Evolutionary conservation across 2,888 invertebrate genomes (phyloP).

Genomic region (Xestia ashworthii): DNA sequence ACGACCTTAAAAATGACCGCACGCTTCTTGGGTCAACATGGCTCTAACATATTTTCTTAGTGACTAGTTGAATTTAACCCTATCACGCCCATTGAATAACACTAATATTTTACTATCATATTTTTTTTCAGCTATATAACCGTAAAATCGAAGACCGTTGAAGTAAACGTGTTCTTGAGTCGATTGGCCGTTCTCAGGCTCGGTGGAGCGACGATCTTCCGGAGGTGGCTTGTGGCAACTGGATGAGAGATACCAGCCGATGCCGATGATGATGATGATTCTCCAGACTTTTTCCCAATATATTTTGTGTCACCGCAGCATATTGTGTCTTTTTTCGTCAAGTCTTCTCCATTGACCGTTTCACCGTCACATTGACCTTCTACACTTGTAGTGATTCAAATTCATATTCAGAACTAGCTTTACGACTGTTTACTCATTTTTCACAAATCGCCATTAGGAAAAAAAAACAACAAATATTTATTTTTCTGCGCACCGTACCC

Average conservation of each 20-base stretch:
- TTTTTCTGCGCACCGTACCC: not conserved
- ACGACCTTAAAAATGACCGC: conserved; percentile 1
- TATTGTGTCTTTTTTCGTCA: not conserved
- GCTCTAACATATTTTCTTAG: not conserved
- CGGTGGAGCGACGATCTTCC: too few species aligned
- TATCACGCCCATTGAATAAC: too few species aligned
- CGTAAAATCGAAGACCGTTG: too few species aligned
- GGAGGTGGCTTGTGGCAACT: too few species aligned
- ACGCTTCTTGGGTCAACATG: not conserved
- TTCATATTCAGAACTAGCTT: not conserved
- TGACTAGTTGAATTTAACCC: not conserved
- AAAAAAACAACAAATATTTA: not conserved
- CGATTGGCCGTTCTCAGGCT: too few species aligned
- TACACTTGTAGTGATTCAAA: not conserved
- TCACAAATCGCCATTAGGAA: not conserved
- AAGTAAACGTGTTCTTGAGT: too few species aligned
- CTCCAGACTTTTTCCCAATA: too few species aligned
- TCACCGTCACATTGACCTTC: not conserved
- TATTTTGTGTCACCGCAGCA: too few species aligned
- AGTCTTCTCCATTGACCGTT: not conserved
- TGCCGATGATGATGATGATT: not conserved
- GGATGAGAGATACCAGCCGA: too few species aligned
- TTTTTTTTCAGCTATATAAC: not conserved
- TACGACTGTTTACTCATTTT: not conserved
- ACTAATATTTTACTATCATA: too few species aligned